phyloP scores from a whole-genome alignment of 2,797 vertebrate species.

The Notoglanidium macrostoma region DNA sequence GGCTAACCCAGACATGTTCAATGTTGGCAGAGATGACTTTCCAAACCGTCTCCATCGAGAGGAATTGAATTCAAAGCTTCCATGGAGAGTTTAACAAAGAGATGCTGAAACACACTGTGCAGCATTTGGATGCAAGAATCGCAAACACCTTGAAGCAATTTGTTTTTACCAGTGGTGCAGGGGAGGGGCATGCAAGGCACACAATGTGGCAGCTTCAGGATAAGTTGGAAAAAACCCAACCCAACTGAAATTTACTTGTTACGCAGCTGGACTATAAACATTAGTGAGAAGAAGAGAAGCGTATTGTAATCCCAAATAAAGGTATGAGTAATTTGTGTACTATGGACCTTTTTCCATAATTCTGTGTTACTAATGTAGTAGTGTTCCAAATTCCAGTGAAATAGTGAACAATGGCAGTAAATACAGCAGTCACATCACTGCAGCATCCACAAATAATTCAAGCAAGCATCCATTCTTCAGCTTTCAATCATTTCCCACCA shows the following conservation, averaged over 20 bases:
- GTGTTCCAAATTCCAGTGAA: neutral
- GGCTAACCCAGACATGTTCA: too few species aligned
- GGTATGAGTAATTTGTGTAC: neutral
- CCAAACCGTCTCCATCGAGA: neutral
- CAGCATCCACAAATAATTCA: neutral
- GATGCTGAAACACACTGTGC: neutral
- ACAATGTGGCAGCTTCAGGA: neutral
- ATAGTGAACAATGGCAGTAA: neutral
- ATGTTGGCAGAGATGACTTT: too few species aligned
- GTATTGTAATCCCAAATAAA: neutral
- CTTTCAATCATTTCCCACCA: neutral
- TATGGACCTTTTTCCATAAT: neutral
- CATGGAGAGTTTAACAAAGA: neutral
- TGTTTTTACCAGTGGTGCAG: neutral
- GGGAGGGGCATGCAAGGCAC: neutral
- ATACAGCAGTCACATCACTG: neutral
- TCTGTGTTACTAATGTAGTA: neutral
- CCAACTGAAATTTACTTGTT: neutral
- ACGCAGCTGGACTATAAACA: neutral
- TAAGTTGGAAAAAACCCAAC: neutral
- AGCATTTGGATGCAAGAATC: neutral
- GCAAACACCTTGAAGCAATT: neutral
- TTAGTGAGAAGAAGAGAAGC: neutral
- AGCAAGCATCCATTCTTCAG: neutral
- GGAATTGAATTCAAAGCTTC: neutral